phyloP scores from a whole-genome alignment of 2,797 vertebrate genomes.

The Tenualosa ilisha region DNA sequence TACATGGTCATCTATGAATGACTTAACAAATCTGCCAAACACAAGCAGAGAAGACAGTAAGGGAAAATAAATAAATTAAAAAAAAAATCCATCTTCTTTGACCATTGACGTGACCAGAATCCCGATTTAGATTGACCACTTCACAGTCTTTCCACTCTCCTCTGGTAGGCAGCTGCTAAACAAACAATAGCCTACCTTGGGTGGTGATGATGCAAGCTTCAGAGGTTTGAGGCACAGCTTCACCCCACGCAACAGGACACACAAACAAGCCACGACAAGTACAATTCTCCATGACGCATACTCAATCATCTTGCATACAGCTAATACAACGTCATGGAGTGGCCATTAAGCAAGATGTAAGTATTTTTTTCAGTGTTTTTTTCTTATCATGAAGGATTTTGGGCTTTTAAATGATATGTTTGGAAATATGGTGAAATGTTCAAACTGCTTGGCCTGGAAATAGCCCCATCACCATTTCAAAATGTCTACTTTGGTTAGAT shows the following conservation, averaged over 20 bases:
- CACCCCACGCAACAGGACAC: background rate
- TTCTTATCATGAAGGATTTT: background rate
- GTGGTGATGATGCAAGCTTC: conserved; percentile 17
- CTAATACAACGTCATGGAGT: background rate
- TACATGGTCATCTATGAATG: no score
- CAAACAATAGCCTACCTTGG: conserved; percentile 2
- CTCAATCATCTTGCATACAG: background rate
- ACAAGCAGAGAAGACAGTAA: background rate
- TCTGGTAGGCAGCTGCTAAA: background rate
- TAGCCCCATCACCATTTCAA: background rate
- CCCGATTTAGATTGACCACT: conserved; percentile 10
- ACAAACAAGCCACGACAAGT: background rate
- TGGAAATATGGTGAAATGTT: background rate
- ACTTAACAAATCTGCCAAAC: background rate
- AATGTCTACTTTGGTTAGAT: background rate
- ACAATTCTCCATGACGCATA: background rate
- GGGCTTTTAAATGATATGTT: background rate
- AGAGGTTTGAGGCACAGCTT: background rate
- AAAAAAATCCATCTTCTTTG: background rate
- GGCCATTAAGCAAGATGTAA: background rate
- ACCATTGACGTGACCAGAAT: background rate
- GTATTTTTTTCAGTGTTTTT: background rate
- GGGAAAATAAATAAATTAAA: background rate
- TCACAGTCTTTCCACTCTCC: conserved; percentile 15
- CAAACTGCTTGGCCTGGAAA: background rate